Base-by-base conservation (phyloP, 30 jellyfish, hydroid and myxozoan species). In the Cassiopea andromeda region DNA sequence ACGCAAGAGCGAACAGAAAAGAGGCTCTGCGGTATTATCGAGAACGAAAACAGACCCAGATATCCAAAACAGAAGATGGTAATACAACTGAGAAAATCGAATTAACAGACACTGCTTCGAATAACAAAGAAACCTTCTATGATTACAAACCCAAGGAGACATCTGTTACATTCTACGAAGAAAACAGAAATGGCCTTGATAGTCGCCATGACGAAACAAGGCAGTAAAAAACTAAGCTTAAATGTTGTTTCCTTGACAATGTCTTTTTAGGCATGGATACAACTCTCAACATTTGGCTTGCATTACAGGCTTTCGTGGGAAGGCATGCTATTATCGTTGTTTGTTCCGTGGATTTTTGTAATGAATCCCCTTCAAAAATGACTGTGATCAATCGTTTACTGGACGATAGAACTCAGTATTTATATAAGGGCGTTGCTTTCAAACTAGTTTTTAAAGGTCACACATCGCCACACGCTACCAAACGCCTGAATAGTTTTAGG, bases 1-100 rank as follows among this genome's bases (percentile, higher is more conserved):
- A 81, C 44, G 90, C 90, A 17, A 81, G 90, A 81, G 68, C 90
- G 15, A 70, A 70, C 72, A 81, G 73, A 46, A 81, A 70, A 68
- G 90, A 81, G 38, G 90, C 90, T 8, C 9, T 60, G 80, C 90
- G 90, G 50, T 81, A 38, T 66, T 81, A 81, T 48, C n/a, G 13
- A 73, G 75, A 81, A 67, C 47, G 60, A 16, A 81, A 69, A 57
- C 69, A 8, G 38, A 66, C 16, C 1, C 46, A 81, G 58, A 81
- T 81, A 27, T 61, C 90, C 27, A 60, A 54, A 46, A 15, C 48
- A 38, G 90, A 81, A 67, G 80, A 69, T 19, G 69, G 58, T 2
- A 73, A 27, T 6, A n/a, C 59, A 19, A 19, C 70, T 17, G 90
- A 81, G 75, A 61, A 70, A 15, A 71, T 71, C 12, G 85, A 83